A percentile compares a stretch with the other conserved stretches of the same genome.
Evolutionary conservation across 2,797 vertebrate genomes (phyloP).

Genomic region (Kryptolebias ocellatus): DNA sequence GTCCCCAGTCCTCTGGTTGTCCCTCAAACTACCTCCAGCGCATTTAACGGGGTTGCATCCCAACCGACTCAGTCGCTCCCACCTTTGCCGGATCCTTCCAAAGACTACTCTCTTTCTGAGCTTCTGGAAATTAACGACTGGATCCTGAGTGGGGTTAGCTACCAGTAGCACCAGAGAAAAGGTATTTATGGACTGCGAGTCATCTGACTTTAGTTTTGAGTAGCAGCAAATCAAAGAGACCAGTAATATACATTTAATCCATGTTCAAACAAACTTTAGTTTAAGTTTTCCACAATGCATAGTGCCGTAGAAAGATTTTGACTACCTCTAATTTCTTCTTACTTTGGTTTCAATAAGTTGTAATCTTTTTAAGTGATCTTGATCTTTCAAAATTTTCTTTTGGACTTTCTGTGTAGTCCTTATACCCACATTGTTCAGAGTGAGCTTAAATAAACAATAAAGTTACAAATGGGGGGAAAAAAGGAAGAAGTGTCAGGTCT

Average conservation of each 20-base stretch:
- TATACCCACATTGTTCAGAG: no score
- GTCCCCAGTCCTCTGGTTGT: conserved; percentile 32
- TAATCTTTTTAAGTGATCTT: not conserved
- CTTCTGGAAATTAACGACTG: conserved; percentile 61
- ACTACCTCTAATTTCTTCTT: not conserved
- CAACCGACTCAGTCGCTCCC: not conserved
- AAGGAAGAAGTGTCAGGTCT: no score
- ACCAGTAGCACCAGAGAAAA: conserved; percentile 27
- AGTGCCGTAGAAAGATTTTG: not conserved
- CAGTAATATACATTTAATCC: not conserved
- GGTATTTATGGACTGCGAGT: not conserved
- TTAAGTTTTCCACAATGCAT: not conserved
- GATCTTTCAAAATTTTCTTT: not conserved
- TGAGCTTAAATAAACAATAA: no score
- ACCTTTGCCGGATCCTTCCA: not conserved
- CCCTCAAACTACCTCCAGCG: conserved; percentile 32
- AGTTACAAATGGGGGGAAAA: no score
- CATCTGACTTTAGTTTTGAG: not conserved
- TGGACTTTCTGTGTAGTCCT: not conserved
- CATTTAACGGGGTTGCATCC: not conserved
- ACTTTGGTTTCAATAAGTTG: not conserved
- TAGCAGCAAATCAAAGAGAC: not conserved
- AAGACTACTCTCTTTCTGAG: conserved; percentile 50
- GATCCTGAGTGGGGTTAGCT: conserved; percentile 42
- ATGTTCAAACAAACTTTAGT: not conserved